phyloP scores from a whole-genome alignment of 2,797 vertebrate species.

The Eutrigla gurnardus region DNA sequence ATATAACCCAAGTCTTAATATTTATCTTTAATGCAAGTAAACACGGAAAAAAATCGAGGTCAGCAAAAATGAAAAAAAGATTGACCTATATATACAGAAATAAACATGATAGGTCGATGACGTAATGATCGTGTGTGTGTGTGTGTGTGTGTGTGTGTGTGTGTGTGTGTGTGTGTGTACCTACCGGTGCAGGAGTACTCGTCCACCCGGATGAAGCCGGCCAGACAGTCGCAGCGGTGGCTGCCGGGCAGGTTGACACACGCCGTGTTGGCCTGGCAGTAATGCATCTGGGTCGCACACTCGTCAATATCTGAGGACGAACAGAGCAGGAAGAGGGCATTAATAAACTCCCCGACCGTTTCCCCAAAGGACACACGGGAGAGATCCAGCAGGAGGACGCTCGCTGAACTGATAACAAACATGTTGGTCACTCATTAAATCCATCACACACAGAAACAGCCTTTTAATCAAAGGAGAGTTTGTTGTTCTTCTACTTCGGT shows the following conservation, averaged over 20 bases:
- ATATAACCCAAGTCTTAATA: no score
- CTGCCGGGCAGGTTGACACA: constrained; percentile 93
- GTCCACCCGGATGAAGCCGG: constrained; percentile 92
- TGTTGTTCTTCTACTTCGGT: background rate
- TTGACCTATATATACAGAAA: no score
- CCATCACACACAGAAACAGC: background rate
- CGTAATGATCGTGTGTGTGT: background rate
- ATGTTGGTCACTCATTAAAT: background rate
- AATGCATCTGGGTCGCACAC: constrained; percentile 95
- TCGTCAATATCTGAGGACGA: constrained; percentile 92
- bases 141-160: background rate
- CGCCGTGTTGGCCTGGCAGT: constrained; percentile 93
- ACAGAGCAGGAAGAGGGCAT: constrained; percentile 51
- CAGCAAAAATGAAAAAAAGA: no score
- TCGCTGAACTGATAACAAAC: background rate
- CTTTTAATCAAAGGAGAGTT: background rate
- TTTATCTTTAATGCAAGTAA: no score
- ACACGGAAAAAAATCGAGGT: no score
- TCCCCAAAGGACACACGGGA: constrained; percentile 10
- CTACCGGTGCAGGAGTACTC: constrained; percentile 96
- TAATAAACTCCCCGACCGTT: constrained; percentile 14
- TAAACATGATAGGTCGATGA: background rate
- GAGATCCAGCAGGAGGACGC: constrained; percentile 9
- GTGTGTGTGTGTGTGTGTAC: constrained; percentile 42
- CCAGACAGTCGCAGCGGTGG: constrained; percentile 93